phyloP scores from a whole-genome alignment of 2,888 invertebrate genomes.

The Eurytoma californica region DNA sequence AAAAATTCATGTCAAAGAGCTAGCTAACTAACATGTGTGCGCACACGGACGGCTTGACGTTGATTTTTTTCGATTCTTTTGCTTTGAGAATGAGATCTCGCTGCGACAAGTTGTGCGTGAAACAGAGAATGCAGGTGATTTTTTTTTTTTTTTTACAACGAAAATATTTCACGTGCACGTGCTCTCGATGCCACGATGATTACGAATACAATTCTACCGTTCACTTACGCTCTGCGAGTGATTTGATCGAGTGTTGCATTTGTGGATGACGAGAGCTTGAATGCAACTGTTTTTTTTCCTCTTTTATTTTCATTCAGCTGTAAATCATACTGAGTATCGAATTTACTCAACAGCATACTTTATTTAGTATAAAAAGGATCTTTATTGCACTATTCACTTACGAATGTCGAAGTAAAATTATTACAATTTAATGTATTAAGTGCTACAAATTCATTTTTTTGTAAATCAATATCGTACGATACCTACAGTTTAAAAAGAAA shows the following conservation, averaged over 20 bases:
- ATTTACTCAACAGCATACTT: too few species aligned
- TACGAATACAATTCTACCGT: constrained; percentile 34
- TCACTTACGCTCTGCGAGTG: constrained; percentile 41
- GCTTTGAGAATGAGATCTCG: constrained; percentile 6
- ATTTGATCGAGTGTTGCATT: constrained; percentile 11
- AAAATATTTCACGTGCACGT: constrained; percentile 7
- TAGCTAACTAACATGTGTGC: too few species aligned
- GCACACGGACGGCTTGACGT: constrained; percentile 4
- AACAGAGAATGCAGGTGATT: not conserved
- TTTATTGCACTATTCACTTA: too few species aligned
- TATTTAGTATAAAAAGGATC: too few species aligned
- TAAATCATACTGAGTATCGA: too few species aligned
- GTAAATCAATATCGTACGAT: too few species aligned
- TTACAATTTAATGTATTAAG: too few species aligned
- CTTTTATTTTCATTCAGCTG: not conserved
- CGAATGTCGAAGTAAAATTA: too few species aligned
- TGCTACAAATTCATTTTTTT: too few species aligned
- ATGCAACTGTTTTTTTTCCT: not conserved
- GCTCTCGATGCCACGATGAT: constrained; percentile 22
- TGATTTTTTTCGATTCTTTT: constrained; percentile 44
- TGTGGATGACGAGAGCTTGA: not conserved
- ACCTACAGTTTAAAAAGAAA: too few species aligned
- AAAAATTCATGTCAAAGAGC: not conserved
- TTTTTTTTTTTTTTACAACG: not conserved
- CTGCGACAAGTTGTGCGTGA: not conserved